Evolutionary conservation across 2,113 vertebrate genomes (phyloP), one percentile per base, ranked within the genome.

Genomic region (Sakesphorus luctuosus): DNA sequence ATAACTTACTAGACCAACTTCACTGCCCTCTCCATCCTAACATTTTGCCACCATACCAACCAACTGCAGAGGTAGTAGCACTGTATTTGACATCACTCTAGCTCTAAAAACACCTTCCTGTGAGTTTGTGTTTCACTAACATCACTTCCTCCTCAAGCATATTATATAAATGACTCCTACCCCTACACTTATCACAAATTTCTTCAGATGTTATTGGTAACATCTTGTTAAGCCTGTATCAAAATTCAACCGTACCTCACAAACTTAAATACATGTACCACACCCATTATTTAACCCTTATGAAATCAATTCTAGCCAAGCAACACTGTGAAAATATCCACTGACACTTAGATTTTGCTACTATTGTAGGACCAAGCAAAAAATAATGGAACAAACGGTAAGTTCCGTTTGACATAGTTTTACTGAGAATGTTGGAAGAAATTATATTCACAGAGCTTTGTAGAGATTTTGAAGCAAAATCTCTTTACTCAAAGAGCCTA

Each of bases 171-270:
- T 2, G 0, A 79, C 61, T 81, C 23, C 40, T 63, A 59, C 3
- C 59, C 50, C 83, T 77, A 67, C 15, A 55, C 24, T 66, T 59
- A 46, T 0, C 35, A 35, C 53, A 82, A 14, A 74, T 71, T 80
- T 84, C 56, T 89, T 89, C 84, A 93, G 35, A 44, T 52, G 35
- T 63, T 63, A 56, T 84, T 75, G 77, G 49, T 46, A 86, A 66
- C 50, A 25, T 28, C 35, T 74, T 90, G 49, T 83, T 81, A 91
- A 95, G 72, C 61, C 71, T 26, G 6, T 62, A 67, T 14, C 38
- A 25, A 95, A 96, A 95, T 73, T 90, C 87, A 90, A 13, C 81
- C 55, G n/a, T 47, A 79, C 25, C 23, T 93, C 87, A 43, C 40
- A 79, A 91, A 95, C 87, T 71, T 43, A 85, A 94, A 87, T 72